Evolutionary conservation across 2,797 vertebrate species (phyloP).

Genomic region (Galagoides demidoff): DNA sequence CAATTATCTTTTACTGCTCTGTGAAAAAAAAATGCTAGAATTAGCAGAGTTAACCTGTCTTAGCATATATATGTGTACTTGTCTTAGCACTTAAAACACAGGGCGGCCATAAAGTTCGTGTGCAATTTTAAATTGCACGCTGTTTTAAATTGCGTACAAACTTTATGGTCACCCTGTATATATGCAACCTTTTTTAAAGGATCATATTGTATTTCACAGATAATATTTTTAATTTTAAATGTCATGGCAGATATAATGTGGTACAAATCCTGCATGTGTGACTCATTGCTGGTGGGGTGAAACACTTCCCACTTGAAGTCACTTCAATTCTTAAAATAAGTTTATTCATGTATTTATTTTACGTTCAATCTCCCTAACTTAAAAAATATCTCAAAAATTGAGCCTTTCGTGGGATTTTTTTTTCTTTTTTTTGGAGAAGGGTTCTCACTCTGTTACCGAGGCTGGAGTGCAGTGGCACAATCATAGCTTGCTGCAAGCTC

Average conservation of each 20-base stretch:
- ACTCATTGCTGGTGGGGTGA: conserved; percentile 5
- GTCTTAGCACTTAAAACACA: conserved; percentile 25
- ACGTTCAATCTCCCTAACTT: not conserved
- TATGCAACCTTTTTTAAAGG: not conserved
- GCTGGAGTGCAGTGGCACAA: not conserved
- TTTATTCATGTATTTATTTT: conserved; percentile 29
- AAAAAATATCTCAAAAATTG: not conserved
- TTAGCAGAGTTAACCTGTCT: not conserved
- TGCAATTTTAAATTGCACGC: too few relatives aligned
- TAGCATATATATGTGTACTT: not conserved
- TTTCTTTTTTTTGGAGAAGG: not conserved
- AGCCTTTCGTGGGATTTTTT: not conserved
- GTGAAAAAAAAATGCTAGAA: not conserved
- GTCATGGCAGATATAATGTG: conserved; percentile 35
- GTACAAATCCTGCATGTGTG: conserved; percentile 13
- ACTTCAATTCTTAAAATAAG: conserved; percentile 48
- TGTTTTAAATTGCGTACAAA: too few relatives aligned
- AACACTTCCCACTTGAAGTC: conserved; percentile 39
- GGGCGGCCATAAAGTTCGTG: too few relatives aligned
- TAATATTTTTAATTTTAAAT: conserved; percentile 60
- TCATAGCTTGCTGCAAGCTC: not conserved
- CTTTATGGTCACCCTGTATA: not conserved
- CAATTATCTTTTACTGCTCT: not conserved
- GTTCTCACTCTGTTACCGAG: not conserved
- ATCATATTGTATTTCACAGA: not conserved